phyloP scores from a whole-genome alignment of 1,140 invertebrate species.

The Bombus consobrinus region DNA sequence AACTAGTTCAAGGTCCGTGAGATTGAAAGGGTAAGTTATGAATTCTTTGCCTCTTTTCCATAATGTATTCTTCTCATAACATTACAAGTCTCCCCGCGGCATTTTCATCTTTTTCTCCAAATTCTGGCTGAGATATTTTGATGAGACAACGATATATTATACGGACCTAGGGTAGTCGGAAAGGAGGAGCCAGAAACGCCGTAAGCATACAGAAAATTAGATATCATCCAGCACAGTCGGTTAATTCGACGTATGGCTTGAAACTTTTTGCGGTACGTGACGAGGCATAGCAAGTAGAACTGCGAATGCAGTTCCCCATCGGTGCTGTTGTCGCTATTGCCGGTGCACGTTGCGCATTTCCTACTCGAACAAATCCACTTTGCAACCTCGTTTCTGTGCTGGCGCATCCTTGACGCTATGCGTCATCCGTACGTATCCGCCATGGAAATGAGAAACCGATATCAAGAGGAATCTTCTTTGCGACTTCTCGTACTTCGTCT shows the following conservation, averaged over 20 bases:
- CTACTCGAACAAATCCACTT: slow-evolving; percentile 65
- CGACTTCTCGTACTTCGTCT: slow-evolving; percentile 24
- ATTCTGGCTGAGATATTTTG: background rate
- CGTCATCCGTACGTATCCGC: slow-evolving; percentile 52
- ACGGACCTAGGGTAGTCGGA: no score
- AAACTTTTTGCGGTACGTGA: slow-evolving; percentile 67
- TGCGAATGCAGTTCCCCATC: slow-evolving; percentile 42
- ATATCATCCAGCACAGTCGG: slow-evolving; percentile 50
- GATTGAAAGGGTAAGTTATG: no score
- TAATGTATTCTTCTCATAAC: no score
- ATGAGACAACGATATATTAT: background rate
- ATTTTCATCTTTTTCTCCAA: background rate
- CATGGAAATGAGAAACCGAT: slow-evolving; percentile 44
- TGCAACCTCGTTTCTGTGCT: slow-evolving; percentile 50
- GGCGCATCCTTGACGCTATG: slow-evolving; percentile 62
- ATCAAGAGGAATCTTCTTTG: slow-evolving; percentile 20
- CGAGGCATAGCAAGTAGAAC: slow-evolving; percentile 46
- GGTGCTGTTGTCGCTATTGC: background rate
- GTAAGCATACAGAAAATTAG: slow-evolving; percentile 54
- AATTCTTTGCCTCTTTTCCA: no score
- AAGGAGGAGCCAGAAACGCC: slow-evolving; percentile 22
- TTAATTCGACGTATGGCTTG: slow-evolving; percentile 60
- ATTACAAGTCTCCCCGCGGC: background rate
- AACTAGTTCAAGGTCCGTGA: no score
- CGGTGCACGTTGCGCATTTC: slow-evolving; percentile 58